Evolutionary conservation across 2,888 invertebrate species (phyloP), one percentile per base, ranked within the genome.

Genomic region (Ommatoiulus sabulosus): DNA sequence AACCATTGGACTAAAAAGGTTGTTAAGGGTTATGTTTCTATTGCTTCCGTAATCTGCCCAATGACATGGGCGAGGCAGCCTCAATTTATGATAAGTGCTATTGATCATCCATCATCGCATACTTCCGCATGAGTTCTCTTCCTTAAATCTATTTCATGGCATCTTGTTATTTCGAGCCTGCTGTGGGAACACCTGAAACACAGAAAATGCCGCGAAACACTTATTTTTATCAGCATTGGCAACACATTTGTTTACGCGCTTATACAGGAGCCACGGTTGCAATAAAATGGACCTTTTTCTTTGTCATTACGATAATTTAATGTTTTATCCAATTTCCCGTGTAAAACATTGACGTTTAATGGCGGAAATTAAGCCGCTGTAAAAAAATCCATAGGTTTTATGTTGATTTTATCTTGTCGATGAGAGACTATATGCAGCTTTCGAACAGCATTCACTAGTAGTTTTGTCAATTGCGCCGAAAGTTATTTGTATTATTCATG

Each of bases 51-150:
- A 72, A 72, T 72, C 72, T 72, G 72, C 72, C 20, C 72, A 20
- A 72, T 72, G 72, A 72, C 20, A 72, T n/a, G 17, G 72, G 24
- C 72, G n/a, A 72, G 72, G 72, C 72, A 72, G 20, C 24, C 72
- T 72, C 72, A 72, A 72, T 72, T 72, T 72, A 72, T 72, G 72
- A 72, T 72, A 72, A 72, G 72, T 72, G 72, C 72, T 72, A 20
- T 20, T 72, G 24, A 24, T 72, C 72, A 72, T 72, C 72, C 10
- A 72, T 72, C 72, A 72, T 72, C 72, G 20, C 20, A 20, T 72
- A 72, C 72, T 72, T 72, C 72, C 24, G 72, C 72, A 2, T 24
- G 20, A 72, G 72, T 72, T 72, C 72, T 24, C 72, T 72, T 20
- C 72, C 24, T 72, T 72, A 10, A 24, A 24, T 24, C 10, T 10